Conservation (phyloP, 2,888 invertebrate species). For the Rhorus exstirpatorius region DNA sequence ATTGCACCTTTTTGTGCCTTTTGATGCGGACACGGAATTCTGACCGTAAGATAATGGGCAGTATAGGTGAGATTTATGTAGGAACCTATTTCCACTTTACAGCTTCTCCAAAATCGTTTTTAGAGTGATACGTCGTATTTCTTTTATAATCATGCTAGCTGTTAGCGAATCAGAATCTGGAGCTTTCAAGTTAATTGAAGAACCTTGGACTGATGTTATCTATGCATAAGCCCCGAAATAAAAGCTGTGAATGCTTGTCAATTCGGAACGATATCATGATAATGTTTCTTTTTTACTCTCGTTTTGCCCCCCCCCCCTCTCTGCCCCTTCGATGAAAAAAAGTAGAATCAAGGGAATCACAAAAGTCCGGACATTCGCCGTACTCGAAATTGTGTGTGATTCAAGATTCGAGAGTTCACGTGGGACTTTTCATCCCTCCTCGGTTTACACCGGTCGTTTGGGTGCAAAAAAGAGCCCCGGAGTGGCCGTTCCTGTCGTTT, state of each 20-base stretch:
- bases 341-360: constrained; percentile 32
- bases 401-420: constrained; percentile 57
- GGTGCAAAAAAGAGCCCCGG: constrained; percentile 75
- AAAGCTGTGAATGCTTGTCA: not conserved
- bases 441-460: constrained; percentile 70
- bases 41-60: no score
- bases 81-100: no score
- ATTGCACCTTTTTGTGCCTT: no score
- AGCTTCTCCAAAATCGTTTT: no score
- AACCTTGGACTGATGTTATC: not conserved
- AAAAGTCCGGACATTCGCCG: constrained; percentile 37
- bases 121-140: no score
- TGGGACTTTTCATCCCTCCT: constrained; percentile 58
- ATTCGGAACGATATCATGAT: not conserved
- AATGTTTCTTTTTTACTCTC: constrained; percentile 5
- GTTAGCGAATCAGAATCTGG: not conserved
- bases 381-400: constrained; percentile 12
- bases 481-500: constrained; percentile 75
- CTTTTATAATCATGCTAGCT: no score
- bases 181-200: no score
- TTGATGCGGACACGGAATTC: no score
- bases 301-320: constrained; percentile 11
- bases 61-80: no score
- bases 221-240: not conserved
- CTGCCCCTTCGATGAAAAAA: constrained; percentile 11